phyloP scores from a whole-genome alignment of 2,797 vertebrate genomes.

The Potorous gilbertii region DNA sequence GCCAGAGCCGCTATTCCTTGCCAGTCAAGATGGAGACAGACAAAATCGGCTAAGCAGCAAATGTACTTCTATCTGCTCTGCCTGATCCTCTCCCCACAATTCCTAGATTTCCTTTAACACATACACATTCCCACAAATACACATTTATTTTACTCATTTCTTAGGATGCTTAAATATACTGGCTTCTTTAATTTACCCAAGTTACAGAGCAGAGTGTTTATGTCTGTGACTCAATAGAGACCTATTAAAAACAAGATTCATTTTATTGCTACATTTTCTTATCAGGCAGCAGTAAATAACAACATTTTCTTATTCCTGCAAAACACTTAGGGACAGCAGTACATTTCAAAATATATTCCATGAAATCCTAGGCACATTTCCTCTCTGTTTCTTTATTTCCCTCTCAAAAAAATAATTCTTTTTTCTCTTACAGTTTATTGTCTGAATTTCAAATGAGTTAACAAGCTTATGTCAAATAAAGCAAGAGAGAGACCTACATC shows the following conservation, averaged over 20 bases:
- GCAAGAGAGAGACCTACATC: background rate
- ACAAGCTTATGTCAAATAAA: background rate
- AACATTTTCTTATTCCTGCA: accelerated
- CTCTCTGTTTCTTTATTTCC: background rate
- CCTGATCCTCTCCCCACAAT: accelerated
- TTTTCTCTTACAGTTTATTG: background rate
- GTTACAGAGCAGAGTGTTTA: background rate
- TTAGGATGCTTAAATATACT: too few relatives aligned
- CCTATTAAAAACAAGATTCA: background rate
- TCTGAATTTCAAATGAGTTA: background rate
- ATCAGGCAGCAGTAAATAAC: background rate
- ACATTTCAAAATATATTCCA: background rate
- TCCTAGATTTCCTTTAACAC: background rate
- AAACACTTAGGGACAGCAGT: accelerated
- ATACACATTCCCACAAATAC: background rate
- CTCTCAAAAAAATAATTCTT: too few relatives aligned
- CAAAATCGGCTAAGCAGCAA: background rate
- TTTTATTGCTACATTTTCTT: background rate
- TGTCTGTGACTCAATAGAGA: background rate
- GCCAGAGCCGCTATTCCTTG: constrained; percentile 16
- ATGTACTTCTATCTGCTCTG: background rate
- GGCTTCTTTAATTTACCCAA: background rate
- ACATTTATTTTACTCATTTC: background rate
- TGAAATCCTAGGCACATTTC: accelerated
- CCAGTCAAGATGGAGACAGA: constrained; percentile 30